These are phyloP conservation scores for Oreochromis mossambicus DNA, from an alignment of 2,797 vertebrate species.

Conservation along the genomic window DNA sequence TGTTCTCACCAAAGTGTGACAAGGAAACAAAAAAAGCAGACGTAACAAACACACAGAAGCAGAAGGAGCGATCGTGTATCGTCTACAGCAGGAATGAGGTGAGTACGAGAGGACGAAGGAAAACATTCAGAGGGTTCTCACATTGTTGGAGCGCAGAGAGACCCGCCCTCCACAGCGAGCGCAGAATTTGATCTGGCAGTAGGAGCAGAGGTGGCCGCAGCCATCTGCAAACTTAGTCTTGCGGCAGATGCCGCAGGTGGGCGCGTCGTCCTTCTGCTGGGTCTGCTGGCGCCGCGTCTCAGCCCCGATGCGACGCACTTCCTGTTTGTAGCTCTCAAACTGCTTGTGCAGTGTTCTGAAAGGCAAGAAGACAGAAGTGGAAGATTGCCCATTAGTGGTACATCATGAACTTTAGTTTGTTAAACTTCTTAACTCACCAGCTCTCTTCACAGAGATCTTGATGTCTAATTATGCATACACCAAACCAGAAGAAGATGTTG, in stretches of 20 bases:
- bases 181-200: conserved; percentile 98
- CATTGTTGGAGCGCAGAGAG: conserved; percentile 96
- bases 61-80: background rate
- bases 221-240: conserved; percentile 99
- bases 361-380: background rate
- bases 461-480: background rate
- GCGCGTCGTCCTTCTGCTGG: conserved; percentile 95
- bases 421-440: background rate
- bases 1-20: conserved; percentile 55
- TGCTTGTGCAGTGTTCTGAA: conserved; percentile 96
- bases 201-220: conserved; percentile 96
- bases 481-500: background rate
- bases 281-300: conserved; percentile 90
- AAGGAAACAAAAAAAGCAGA: conserved; percentile 30
- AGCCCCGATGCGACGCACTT: conserved; percentile 94
- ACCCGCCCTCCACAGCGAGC: conserved; percentile 96
- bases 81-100: conserved; percentile 24
- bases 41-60: conserved; percentile 36
- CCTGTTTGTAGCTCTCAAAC: conserved; percentile 99
- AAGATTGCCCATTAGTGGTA: background rate
- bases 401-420: background rate
- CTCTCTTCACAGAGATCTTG: background rate
- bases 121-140: conserved; percentile 71
- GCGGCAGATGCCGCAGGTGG: conserved; percentile 96
- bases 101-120: background rate